Conservation (phyloP, 2,888 invertebrate species). For the Seladonia tumulorum region DNA sequence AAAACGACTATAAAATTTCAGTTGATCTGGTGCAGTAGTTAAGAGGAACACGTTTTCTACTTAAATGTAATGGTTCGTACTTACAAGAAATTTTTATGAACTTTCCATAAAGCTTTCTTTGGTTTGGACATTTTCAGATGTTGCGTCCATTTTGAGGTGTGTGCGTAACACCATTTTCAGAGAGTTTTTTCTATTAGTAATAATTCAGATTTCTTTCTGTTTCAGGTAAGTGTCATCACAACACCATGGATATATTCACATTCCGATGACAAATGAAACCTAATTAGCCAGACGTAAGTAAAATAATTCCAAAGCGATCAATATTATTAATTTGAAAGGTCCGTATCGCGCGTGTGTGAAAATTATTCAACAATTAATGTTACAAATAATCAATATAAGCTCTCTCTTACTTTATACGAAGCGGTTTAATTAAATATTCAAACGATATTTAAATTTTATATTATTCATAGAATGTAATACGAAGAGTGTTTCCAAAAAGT, state of each 20-base stretch:
- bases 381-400: not conserved
- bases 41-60: not conserved
- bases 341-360: not conserved
- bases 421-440: not conserved
- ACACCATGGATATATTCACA: no score
- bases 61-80: not conserved
- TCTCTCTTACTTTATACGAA: not conserved
- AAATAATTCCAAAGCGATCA: not conserved
- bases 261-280: not conserved
- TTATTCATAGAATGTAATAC: not conserved
- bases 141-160: no score
- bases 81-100: not conserved
- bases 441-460: not conserved
- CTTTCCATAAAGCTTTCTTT: not conserved
- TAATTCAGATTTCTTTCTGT: not conserved
- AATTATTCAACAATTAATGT: not conserved
- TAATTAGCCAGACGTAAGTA: not conserved
- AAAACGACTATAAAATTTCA: not conserved
- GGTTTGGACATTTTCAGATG: not conserved
- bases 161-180: no score
- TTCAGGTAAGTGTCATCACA: constrained; percentile 31
- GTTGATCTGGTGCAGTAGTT: not conserved
- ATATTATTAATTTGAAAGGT: not conserved
- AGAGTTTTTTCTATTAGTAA: not conserved
- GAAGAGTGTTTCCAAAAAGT: not conserved